These are phyloP conservation scores for Enteromius radiatus DNA, from an alignment of 2,797 vertebrate species.

Conservation along the genomic window DNA sequence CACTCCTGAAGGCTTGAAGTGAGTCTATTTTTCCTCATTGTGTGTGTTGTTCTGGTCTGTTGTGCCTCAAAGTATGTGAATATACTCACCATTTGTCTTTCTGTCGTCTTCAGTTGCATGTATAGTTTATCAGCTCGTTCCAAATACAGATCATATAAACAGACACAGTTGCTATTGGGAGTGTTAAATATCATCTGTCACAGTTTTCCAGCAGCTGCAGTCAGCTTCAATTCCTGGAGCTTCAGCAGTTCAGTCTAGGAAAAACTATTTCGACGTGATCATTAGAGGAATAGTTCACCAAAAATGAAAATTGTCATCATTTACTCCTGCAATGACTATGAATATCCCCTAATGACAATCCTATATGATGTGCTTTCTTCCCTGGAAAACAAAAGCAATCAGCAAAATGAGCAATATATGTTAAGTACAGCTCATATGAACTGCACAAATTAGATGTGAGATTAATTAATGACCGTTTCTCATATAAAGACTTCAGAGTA, in stretches of 20 bases:
- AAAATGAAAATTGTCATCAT: background rate
- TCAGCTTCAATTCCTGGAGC: background rate
- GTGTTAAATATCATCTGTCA: conserved; percentile 22
- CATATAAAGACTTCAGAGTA: background rate
- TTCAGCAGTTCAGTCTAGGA: background rate
- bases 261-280: background rate
- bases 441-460: background rate
- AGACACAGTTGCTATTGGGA: background rate
- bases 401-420: background rate
- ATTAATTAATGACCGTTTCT: background rate
- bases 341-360: background rate
- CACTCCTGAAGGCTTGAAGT: background rate
- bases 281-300: background rate
- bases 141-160: conserved; percentile 16
- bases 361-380: background rate
- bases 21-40: background rate
- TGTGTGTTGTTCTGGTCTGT: background rate
- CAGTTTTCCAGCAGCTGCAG: conserved; percentile 25
- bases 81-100: conserved; percentile 21
- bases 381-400: conserved; percentile 2
- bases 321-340: background rate
- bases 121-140: background rate
- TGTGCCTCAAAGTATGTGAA: background rate
- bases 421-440: background rate
- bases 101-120: background rate